Base-by-base conservation (phyloP, 2,888 invertebrate genomes). In the Acrocera orbiculus region DNA sequence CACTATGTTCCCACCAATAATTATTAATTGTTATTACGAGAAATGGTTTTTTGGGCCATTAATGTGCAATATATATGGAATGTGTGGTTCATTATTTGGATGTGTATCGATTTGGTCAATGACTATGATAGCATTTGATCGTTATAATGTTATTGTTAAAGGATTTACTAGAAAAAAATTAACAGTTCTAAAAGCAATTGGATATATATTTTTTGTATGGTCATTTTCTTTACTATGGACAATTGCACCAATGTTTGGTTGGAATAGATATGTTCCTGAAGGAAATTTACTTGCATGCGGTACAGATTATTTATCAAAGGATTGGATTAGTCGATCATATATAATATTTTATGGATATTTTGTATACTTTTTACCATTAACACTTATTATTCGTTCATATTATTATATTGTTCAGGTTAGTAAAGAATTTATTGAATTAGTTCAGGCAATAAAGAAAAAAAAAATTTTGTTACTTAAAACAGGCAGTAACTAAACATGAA, bases 31-130 rank as follows among this genome's bases (percentile, higher is more conserved):
- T 56, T 83, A 82, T 54, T 65, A 78, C 49, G 82, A 81, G 34
- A 44, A 41, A n/a, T 59, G 59, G 59, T 50, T 58, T 16, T 47
- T 58, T 33, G 59, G 59, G 3, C 76, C 85, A 27, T 62, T 86
- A 34, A 76, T 82, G 60, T 92, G 90, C 56, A 79, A 89, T 57
- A 50, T 92, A 4, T 90, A 92, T 58, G 89, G 74, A 26, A 74
- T 85, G 62, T 66, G 73, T 34, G 90, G 90, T 22, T 90, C 40
- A 4, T 54, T 70, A 27, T 68, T 67, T 42, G 71, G 71, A n/a
- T 62, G 69, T 32, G 61, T 63, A 40, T 69, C 69, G 29, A 70
- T 70, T 43, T 68, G 66, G 64, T 64, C 66, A 1, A 64, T 70
- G 63, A 62, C 64, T 4, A 57, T 65, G 42, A 69, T 70, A 34